These are phyloP conservation scores for Glyphotaelius pellucidus DNA, from an alignment of 2,888 invertebrate genomes.

Conservation along the genomic window DNA sequence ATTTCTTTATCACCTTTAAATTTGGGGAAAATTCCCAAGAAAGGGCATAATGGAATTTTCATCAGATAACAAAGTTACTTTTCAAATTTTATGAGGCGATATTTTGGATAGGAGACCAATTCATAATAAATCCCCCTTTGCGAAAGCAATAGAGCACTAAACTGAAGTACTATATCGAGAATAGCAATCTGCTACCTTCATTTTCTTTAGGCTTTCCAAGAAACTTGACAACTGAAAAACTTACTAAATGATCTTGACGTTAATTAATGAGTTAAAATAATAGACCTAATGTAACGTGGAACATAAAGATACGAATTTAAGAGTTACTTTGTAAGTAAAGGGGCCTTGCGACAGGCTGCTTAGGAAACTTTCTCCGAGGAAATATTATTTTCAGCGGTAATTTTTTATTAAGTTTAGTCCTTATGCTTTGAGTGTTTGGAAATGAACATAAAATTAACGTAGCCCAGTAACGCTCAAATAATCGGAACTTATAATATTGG, in stretches of 20 bases:
- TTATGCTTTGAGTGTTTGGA: background rate
- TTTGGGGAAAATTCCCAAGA: slow-evolving; percentile 11
- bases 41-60: slow-evolving; percentile 34
- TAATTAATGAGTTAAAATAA: slow-evolving; percentile 56
- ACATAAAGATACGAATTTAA: slow-evolving; percentile 38
- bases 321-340: slow-evolving; percentile 25
- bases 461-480: background rate
- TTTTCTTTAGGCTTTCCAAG: slow-evolving; percentile 30
- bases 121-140: slow-evolving; percentile 16
- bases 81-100: slow-evolving; percentile 38
- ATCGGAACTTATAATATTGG: background rate
- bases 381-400: slow-evolving; percentile 19
- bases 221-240: slow-evolving; percentile 45
- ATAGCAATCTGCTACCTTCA: slow-evolving; percentile 31
- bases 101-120: slow-evolving; percentile 37
- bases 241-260: slow-evolving; percentile 53
- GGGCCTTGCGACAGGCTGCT: slow-evolving; percentile 30
- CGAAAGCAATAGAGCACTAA: slow-evolving; percentile 11
- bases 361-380: background rate
- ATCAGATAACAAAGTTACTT: slow-evolving; percentile 38
- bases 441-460: background rate
- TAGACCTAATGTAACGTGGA: slow-evolving; percentile 49
- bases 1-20: background rate
- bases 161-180: slow-evolving; percentile 33
- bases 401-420: slow-evolving; percentile 8